Conservation (phyloP, 2,113 vertebrate species). For the Notechis scutatus region DNA sequence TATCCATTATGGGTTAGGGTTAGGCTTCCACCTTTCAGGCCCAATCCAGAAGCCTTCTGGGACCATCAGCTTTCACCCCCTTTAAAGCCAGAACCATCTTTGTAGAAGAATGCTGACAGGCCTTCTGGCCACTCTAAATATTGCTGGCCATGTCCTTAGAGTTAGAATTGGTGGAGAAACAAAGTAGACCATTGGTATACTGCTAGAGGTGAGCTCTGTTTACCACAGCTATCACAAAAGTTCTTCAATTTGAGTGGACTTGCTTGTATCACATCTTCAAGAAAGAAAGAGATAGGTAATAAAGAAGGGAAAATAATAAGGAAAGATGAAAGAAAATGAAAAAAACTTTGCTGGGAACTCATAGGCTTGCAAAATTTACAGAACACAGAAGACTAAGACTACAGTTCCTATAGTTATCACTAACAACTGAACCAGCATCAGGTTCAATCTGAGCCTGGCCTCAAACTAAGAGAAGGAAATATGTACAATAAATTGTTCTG, state of each 20-base stretch:
- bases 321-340: background rate
- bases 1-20: too few relatives aligned
- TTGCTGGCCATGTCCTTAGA: background rate
- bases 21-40: too few relatives aligned
- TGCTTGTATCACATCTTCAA: background rate
- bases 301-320: background rate
- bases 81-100: background rate
- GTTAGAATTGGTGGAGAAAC: background rate
- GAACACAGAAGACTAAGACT: background rate
- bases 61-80: background rate
- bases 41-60: too few relatives aligned
- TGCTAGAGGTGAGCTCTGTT: background rate
- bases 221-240: background rate
- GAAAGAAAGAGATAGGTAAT: background rate
- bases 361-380: background rate
- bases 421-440: too few relatives aligned
- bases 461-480: too few relatives aligned
- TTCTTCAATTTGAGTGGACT: background rate
- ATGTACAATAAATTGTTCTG: background rate
- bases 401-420: background rate
- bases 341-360: background rate
- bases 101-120: background rate
- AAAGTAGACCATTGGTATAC: background rate
- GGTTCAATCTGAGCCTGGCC: too few relatives aligned
- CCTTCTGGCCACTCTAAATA: background rate